Evolutionary conservation across 2,113 vertebrate genomes (phyloP), one percentile per base, ranked within the genome.

Genomic region (Synchiropus splendidus): DNA sequence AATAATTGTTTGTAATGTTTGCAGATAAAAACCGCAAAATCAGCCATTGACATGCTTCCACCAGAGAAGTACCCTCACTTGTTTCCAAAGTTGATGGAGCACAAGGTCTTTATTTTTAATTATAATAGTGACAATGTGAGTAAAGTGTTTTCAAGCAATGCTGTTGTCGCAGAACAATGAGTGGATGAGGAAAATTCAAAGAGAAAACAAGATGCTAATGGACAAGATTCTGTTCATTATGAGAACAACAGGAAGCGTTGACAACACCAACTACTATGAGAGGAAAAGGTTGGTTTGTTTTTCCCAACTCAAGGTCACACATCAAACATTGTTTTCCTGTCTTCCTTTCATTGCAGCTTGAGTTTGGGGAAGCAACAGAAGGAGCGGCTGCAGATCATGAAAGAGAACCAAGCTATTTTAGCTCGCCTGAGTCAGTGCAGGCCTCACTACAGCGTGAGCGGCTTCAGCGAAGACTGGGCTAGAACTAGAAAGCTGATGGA

Each of bases 1-100:
- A 27, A 27, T 27, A 27, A 27, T n/a, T n/a, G 13, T 30, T 2
- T 31, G 31, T 5, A 36, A 13, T 27, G n/a, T 40, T 36, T 1
- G 51, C 9, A 92, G 89, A 81, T 92, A 6, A 78, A 74, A 55
- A 65, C 72, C 18, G 84, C 75, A 38, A 86, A 79, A 69, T 33
- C 83, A 12, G 52, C 69, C 18, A 65, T 87, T 45, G 79, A 83
- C 58, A 75, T 46, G 1, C 36, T 12, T 9, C 27, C 78, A 42
- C 87, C 85, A 2, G 50, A 47, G 53, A 61, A 35, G 10, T 81
- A 79, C 2, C 0, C 11, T 27, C 84, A 87, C 58, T 55, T 88
- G 35, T 32, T 58, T n/a, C 42, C 79, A 51, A 89, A 83, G 12
- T 46, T 78, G 36, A 86, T 84, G 71, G 85, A 81, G 39, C 58